Evolutionary conservation across 1,140 invertebrate genomes (phyloP).

Genomic region (Portunus trituberculatus): DNA sequence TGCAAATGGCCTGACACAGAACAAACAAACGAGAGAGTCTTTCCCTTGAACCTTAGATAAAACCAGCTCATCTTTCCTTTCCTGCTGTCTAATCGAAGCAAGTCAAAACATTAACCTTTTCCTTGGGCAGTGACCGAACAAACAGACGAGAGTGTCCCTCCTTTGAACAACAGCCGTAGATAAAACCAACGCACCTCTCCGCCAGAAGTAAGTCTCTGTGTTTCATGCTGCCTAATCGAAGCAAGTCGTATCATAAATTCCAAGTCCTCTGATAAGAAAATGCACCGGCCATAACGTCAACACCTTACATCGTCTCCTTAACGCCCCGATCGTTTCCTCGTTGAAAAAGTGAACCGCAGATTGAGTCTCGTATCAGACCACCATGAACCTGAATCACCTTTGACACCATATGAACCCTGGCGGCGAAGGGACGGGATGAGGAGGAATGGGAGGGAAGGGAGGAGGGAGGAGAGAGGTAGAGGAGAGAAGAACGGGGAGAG

Average conservation of each 20-base stretch:
- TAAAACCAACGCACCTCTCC: background rate
- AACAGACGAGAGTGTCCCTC: too few relatives aligned
- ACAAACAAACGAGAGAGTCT: too few relatives aligned
- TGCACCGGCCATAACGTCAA: background rate
- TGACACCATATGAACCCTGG: slow-evolving; percentile 1
- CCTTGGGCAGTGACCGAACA: too few relatives aligned
- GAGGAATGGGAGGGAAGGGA: background rate
- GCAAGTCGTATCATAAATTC: background rate
- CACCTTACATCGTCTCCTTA: background rate
- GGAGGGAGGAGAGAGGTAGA: background rate
- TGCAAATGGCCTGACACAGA: too few relatives aligned
- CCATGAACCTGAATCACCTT: slow-evolving; percentile 1
- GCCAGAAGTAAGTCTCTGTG: background rate
- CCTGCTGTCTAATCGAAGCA: background rate
- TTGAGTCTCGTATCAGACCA: background rate
- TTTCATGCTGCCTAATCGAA: background rate
- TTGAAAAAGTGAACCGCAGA: background rate
- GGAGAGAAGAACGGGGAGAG: background rate
- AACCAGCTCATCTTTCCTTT: background rate
- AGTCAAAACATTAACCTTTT: background rate
- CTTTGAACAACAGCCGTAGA: background rate
- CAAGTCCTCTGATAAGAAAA: background rate
- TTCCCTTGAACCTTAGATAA: background rate
- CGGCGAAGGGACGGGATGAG: background rate
- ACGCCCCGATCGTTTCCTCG: background rate